A percentile compares a stretch with the other conserved stretches of the same genome.
Conservation (phyloP, 2,797 vertebrate species). For the Sebastes nivosus region DNA sequence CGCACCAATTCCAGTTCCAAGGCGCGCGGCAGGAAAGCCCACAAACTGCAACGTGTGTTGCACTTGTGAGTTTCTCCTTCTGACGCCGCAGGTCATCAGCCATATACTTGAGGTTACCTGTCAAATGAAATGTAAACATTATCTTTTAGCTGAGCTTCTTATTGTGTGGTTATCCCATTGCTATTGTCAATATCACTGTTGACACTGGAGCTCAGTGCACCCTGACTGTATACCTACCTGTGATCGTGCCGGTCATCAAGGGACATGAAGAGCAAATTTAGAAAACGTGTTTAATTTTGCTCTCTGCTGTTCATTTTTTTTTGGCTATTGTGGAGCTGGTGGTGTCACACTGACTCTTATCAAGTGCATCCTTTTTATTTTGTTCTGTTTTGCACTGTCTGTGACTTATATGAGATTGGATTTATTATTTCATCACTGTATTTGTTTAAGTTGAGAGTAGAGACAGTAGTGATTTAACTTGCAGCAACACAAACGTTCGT, state of each 20-base stretch:
- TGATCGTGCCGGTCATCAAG: slow-evolving; percentile 42
- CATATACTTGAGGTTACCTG: slow-evolving; percentile 35
- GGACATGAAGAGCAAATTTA: slow-evolving; percentile 35
- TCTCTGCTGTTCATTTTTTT: slow-evolving; percentile 41
- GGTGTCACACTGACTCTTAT: slow-evolving; percentile 54
- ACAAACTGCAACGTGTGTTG: slow-evolving; percentile 37
- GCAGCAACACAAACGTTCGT: slow-evolving; percentile 7
- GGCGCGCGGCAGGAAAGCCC: slow-evolving; percentile 26
- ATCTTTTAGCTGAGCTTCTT: slow-evolving; percentile 51
- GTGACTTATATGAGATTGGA: slow-evolving; percentile 33
- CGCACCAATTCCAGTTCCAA: slow-evolving; percentile 14
- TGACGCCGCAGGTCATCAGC: slow-evolving; percentile 37
- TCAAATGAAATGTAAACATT: slow-evolving; percentile 62
- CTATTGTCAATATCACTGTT: slow-evolving; percentile 54
- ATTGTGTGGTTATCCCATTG: slow-evolving; percentile 53
- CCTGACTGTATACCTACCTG: slow-evolving; percentile 57
- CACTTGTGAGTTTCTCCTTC: slow-evolving; percentile 44
- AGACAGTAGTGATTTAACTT: slow-evolving; percentile 33
- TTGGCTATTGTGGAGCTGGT: slow-evolving; percentile 35
- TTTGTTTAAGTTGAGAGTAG: slow-evolving; percentile 60
- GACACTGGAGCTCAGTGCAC: slow-evolving; percentile 58
- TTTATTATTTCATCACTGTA: slow-evolving; percentile 46
- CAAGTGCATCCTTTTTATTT: slow-evolving; percentile 49
- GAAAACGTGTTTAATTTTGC: slow-evolving; percentile 42
- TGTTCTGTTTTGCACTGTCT: slow-evolving; percentile 32